Base-by-base conservation (phyloP, 2,113 vertebrate genomes). In the Phainopepla nitens region DNA sequence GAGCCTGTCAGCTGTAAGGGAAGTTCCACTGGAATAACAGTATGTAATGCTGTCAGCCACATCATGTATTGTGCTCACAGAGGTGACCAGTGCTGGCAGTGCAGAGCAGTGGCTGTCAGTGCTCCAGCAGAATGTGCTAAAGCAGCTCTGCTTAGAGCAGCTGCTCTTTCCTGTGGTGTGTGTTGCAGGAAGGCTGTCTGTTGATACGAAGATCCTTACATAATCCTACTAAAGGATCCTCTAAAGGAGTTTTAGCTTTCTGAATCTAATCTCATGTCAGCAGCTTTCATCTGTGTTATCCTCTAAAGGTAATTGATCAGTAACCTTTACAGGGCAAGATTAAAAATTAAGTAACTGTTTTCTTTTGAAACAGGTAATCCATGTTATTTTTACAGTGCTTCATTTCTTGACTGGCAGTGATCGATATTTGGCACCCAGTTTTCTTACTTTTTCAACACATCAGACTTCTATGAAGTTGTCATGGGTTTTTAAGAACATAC, bases 401-500 rank as follows among this genome's bases (percentile, higher is more conserved):
- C 98, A 99, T 96, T 98, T 99, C 94, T 97, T 99, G 85, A 99
- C 98, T 83, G 97, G 98, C 77, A 98, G 95, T 64, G 98, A 98
- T 82, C 97, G 98, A 7, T 98, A 98, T 27, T 97, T 99, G 60
- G 97, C 98, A 9, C 98, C 98, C 7, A 99, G 99, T 96, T 94
- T 98, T 58, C 97, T 99, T 22, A 98, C 97, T 31, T 99, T 99
- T 96, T 98, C 98, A 56, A 98, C 98, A 39, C 99, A 99, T 39
- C 99, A 99, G 2, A 97, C 98, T 89, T 99, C 98, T 61, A 84
- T 99, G 85, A 98, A 99, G 75, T 97, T 99, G 50, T 92, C 97
- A 31, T 99, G 99, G 99, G 97, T 97, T 82, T 97, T 99, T 86
- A 97, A 98, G 82, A 98, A 99, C 89, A 93, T 98, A 75, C 80